Evolutionary conservation across 1,140 invertebrate genomes (phyloP), one percentile per base, ranked within the genome.

Genomic region (Eumeta japonica): DNA sequence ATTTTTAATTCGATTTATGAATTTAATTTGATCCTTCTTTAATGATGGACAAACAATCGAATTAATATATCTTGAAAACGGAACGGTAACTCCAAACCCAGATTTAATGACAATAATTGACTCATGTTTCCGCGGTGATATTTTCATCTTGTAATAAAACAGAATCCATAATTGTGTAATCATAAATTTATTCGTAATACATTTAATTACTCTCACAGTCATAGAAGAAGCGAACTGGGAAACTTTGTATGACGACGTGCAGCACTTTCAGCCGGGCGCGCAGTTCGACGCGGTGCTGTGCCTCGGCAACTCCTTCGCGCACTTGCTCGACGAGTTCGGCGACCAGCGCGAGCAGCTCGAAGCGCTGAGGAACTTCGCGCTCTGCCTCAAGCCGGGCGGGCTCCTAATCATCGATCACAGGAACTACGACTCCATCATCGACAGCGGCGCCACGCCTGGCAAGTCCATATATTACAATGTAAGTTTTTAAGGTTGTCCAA

Each of bases 381-480:
- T 81, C 43, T 88, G 89, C 52, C 76, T 92, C 1, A 90, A 88
- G 65, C 88, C 88, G 0, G 89, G 89, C n/a, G 90, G 90, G 0
- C 75, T 91, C 14, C 62, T 93, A 12, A 57, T 92, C 12, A 92
- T 93, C 37, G 90, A 94, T 65, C 90, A 93, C 54, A 81, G 90
- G 50, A 94, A 94, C 64, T 92, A 92, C 46, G 90, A 93, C 55
- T 79, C 85, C 28, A 90, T 91, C 39, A 80, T 92, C 18, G 79
- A 83, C 28, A 66, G 61, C 13, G 89, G 89, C 1, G 62, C 76
- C 7, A 88, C 88, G 1, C 88, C 89, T 1, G 68, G 82, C 5
- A 87, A 89, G 58, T 89, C 86, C 48, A 85, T 93, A 52, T 93
- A 92, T 70, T 93, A 93, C 53, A 92, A 90, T 59, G 90, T 92